A percentile compares a stretch with the other conserved stretches of the same genome.
Conservation (phyloP, 2,888 invertebrate species). For the Cephus rjabovi region DNA sequence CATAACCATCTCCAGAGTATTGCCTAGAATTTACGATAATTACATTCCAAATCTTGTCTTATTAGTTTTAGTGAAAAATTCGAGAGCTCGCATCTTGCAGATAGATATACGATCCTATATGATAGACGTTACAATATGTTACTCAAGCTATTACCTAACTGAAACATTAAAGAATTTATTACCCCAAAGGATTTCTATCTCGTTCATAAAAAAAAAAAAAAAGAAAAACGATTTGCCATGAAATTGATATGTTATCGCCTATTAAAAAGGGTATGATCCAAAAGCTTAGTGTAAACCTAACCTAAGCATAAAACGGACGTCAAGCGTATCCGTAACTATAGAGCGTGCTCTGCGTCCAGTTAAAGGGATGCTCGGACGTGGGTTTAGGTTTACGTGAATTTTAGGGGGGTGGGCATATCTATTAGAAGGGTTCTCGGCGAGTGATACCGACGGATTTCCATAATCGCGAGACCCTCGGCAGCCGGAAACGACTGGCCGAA, state of each 20-base stretch:
- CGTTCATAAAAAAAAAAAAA: too few relatives aligned
- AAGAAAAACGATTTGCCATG: conserved; percentile 24
- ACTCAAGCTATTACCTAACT: background rate
- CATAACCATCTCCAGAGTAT: background rate
- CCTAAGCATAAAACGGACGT: conserved; percentile 24
- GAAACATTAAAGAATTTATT: background rate
- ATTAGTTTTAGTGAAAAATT: background rate
- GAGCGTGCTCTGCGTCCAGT: background rate
- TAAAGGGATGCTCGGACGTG: background rate
- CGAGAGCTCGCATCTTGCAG: background rate
- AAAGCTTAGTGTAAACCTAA: conserved; percentile 47
- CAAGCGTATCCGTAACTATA: background rate
- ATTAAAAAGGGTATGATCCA: conserved; percentile 52
- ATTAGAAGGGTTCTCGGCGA: conserved; percentile 25
- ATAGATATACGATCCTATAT: background rate
- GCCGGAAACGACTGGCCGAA: conserved; percentile 6
- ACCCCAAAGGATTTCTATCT: too few relatives aligned
- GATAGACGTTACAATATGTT: background rate
- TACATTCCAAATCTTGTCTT: background rate
- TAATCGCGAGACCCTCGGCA: conserved; percentile 25
- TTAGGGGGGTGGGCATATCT: conserved; percentile 35
- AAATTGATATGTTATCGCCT: conserved; percentile 61
- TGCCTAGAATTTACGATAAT: background rate
- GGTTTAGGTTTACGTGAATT: conserved; percentile 29
- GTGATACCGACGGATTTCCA: conserved; percentile 11